Base-by-base conservation (phyloP, 1,140 invertebrate genomes). In the Schmidtea mediterranea region DNA sequence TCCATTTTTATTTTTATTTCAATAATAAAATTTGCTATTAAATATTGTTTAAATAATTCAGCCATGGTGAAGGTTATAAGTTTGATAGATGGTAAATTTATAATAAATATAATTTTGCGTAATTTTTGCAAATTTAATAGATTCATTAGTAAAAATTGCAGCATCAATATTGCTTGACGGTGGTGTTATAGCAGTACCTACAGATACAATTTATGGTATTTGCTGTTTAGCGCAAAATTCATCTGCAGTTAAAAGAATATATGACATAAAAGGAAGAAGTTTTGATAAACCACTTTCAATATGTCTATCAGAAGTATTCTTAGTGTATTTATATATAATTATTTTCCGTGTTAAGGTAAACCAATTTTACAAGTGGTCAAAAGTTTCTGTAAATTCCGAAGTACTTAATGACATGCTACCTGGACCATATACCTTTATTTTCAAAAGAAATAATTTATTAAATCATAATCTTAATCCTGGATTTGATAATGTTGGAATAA, bases 151-250 rank as follows among this genome's bases (percentile, higher is more conserved):
- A 6, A 23, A 41, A 19, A 12, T 23, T 5, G 40, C 55, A 18
- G 52, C 45, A 26, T 43, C 47, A 1, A 43, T 43, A 49, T 39
- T 70, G 13, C 48, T 55, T 38, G 54, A 56, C 23, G 70, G 69
- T 22, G 56, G 75, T 52, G 74, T 94, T 0, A 78, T 94, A 52
- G 82, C 81, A 8, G 59, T 92, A 0, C 87, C 86, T 6, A 94
- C 87, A 6, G 87, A 97, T 58, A 95, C 87, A 0, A 75, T 95
- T 26, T 97, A 94, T 67, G 89, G 89, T 0, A 59, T 97, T 50
- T 82, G 83, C 26, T 78, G 76, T 50, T 71, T 78, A 55, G 80
- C 78, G 1, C 79, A 82, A 55, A 76, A 77, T 60, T 65, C 70
- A 26, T 54, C 68, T 21, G 77, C 83, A 10, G 58, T 74, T 9